Base-by-base conservation (phyloP, 2,888 invertebrate genomes). In the Gerris lacustris region DNA sequence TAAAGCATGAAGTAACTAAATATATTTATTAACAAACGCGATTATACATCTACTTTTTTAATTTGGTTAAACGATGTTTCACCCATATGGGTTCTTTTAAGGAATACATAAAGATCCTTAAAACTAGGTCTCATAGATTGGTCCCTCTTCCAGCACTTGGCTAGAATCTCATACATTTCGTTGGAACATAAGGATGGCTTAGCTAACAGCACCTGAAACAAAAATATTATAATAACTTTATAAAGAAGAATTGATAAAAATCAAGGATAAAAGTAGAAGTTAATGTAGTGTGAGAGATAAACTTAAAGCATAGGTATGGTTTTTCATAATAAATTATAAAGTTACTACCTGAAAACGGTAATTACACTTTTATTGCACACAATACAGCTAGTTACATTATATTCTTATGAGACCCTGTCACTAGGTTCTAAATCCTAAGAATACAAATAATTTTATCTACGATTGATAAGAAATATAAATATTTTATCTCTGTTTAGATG, bases 131-230 rank as follows among this genome's bases (percentile, higher is more conserved):
- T 80, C 69, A 82, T 80, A 62, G 81, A 79, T 76, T 86, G 86
- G 78, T 86, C 86, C 76, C 86, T 80, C 76, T 82, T 83, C 86
- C 86, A 87, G 78, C 87, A 91, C 77, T 86, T 86, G 78, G 86
- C 85, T 88, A 91, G 88, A 75, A 91, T 82, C 75, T 87, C 86
- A 81, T 91, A 91, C 67, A 92, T 86, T 76, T 88, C 87, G 18
- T 86, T 83, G 15, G 91, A 88, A 80, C 91, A 92, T 73, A 89
- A 86, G 69, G 86, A 84, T 64, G 92, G 92, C 77, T 88, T 86
- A 76, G 89, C 89, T 82, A 89, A 85, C 75, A 88, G 80, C 68
- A 83, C 80, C 82, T 83, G 75, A 70, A 77, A 73, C 70, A 70
- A 67, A 71, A 67, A 69, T 71, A 31, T 62, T n/a, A 5, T 62